Conservation (phyloP, 2,797 vertebrate species). For the Sternotherus odoratus region DNA sequence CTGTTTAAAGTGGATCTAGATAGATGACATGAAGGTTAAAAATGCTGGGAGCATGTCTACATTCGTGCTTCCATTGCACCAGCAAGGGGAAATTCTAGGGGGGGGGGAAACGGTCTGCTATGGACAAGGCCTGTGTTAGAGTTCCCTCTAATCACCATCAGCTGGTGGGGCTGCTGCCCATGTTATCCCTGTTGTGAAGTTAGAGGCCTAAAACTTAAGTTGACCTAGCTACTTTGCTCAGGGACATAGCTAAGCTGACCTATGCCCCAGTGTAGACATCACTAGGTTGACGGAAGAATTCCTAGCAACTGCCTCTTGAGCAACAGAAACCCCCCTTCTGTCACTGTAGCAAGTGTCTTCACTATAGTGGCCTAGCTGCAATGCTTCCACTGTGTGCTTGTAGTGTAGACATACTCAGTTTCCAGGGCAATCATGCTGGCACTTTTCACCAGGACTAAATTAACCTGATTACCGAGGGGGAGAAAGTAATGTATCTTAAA, state of each 20-base stretch:
- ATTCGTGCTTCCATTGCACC: background rate
- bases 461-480: too few relatives aligned
- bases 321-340: background rate
- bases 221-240: too few relatives aligned
- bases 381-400: background rate
- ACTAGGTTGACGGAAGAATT: background rate
- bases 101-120: background rate
- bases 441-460: background rate
- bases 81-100: background rate
- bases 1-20: background rate
- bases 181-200: too few relatives aligned
- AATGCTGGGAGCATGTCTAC: background rate
- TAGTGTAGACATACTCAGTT: background rate
- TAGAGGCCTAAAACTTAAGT: too few relatives aligned
- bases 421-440: background rate
- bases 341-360: background rate
- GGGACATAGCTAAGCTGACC: background rate
- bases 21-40: background rate
- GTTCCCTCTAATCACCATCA: background rate
- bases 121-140: background rate
- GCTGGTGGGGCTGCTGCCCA: background rate
- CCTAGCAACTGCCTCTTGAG: background rate
- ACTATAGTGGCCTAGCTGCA: background rate
- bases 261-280: background rate
- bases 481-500: rapidly evolving